phyloP scores from a whole-genome alignment of 30 jellyfish, hydroid and myxozoan genomes.

The Phacellophora camtschatica region DNA sequence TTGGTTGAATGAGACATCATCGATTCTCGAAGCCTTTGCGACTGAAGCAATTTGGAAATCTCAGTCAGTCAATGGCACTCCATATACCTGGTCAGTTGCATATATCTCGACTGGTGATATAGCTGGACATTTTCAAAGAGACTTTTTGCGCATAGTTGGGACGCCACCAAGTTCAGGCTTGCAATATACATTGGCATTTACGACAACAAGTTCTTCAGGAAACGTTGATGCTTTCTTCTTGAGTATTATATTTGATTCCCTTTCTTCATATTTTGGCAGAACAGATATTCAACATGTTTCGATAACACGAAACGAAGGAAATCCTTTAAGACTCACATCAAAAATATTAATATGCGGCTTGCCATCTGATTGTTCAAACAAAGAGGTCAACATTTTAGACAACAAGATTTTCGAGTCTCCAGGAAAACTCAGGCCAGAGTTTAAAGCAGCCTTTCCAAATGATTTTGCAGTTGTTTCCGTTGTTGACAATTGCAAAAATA shows the following conservation, averaged over 20 bases:
- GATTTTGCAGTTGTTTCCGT: conserved; percentile 32
- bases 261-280: conserved; percentile 13
- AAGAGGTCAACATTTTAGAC: conserved; percentile 8
- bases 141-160: conserved; percentile 28
- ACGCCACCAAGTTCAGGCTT: conserved; percentile 33
- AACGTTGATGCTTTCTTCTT: conserved; percentile 28
- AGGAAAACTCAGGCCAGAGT: conserved; percentile 40
- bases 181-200: conserved; percentile 31
- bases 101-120: conserved; percentile 10
- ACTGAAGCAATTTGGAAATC: conserved; percentile 16
- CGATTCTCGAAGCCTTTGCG: conserved; percentile 52
- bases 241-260: conserved; percentile 16
- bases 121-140: conserved; percentile 6
- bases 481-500: conserved; percentile 75
- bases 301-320: conserved; percentile 19
- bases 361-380: conserved; percentile 37
- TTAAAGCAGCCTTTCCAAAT: conserved; percentile 22
- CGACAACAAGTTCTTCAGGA: conserved; percentile 1
- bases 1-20: conserved; percentile 71
- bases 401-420: conserved; percentile 36
- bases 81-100: conserved; percentile 25
- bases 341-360: conserved; percentile 39
- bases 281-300: conserved; percentile 40
- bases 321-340: neutral
- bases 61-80: conserved; percentile 38